Evolutionary conservation across 1,140 invertebrate genomes (phyloP), one percentile per base, ranked within the genome.

Genomic region (Eueides isabella): DNA sequence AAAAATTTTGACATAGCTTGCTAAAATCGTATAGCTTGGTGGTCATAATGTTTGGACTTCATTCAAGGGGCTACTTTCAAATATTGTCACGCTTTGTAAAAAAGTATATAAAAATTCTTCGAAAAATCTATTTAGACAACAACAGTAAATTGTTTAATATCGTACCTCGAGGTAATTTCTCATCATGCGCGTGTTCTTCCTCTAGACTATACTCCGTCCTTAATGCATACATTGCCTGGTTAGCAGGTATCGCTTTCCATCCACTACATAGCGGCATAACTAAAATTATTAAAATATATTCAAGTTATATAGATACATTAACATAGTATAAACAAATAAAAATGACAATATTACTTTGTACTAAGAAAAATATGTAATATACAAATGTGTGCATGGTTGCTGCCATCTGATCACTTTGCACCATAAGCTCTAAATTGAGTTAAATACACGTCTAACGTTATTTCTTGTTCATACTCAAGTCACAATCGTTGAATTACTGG

Each of bases 181-280:
- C 80, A 38, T 86, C 84, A n/a, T 33, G 9, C 14, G 16, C 5
- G 31, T 44, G 19, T 19, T 67, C 55, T 26, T 26, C 26, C 1
- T 35, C 69, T 44, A 35, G n/a, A n/a, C n/a, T n/a, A 26, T 64
- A 38, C 16, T 28, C 44, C n/a, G 65, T 35, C 7, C 81, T 67
- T 11, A 80, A 33, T 0, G 83, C 76, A n/a, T 83, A 88, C 63
- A 68, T 76, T 1, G 85, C 88, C 74, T 86, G 79, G 33, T 87
- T 85, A 1, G 86, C 85, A 5, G 86, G 86, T 2, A 88, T 77
- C 0, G 86, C 86, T 74, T 74, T 80, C 88, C 88, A 90, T 30
- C 72, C 74, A 26, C 35, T 30, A 26, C 74, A 65, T 19, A 19
- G 23, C 2, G 11, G 4, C 9, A 55, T 4, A 3, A 55, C 48